Evolutionary conservation across 2,888 invertebrate species (phyloP).

Genomic region (Ochropacha duplaris): DNA sequence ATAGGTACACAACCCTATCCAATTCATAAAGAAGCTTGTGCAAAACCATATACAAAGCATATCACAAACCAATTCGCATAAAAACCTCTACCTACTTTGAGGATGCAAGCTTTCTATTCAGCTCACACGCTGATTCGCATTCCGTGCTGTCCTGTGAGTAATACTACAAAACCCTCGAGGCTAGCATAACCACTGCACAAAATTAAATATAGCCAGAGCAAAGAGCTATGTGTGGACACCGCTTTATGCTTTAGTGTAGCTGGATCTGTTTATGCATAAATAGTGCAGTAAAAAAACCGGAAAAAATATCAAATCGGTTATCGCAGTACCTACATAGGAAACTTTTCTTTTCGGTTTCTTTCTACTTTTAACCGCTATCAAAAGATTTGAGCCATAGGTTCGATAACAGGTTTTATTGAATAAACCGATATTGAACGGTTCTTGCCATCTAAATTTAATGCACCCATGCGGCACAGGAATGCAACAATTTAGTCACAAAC

Average conservation of each 20-base stretch:
- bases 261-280: neutral
- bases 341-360: too few species aligned
- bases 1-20: too few species aligned
- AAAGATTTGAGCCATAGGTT: too few species aligned
- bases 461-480: too few species aligned
- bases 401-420: too few species aligned
- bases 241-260: conserved; percentile 11
- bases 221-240: conserved; percentile 2
- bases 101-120: conserved; percentile 40
- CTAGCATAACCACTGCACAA: conserved; percentile 37
- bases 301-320: too few species aligned
- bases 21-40: conserved; percentile 17
- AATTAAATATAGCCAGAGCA: conserved; percentile 40
- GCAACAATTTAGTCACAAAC: too few species aligned
- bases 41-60: neutral
- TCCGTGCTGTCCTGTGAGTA: conserved; percentile 36
- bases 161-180: conserved; percentile 31
- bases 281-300: neutral
- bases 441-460: too few species aligned
- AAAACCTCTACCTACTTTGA: conserved; percentile 27
- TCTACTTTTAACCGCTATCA: too few species aligned
- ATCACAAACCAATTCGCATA: conserved; percentile 18
- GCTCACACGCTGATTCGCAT: conserved; percentile 47
- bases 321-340: too few species aligned
- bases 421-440: too few species aligned